Base-by-base conservation (phyloP, 2,888 invertebrate genomes). In the Pycnomerus fuliginosus region DNA sequence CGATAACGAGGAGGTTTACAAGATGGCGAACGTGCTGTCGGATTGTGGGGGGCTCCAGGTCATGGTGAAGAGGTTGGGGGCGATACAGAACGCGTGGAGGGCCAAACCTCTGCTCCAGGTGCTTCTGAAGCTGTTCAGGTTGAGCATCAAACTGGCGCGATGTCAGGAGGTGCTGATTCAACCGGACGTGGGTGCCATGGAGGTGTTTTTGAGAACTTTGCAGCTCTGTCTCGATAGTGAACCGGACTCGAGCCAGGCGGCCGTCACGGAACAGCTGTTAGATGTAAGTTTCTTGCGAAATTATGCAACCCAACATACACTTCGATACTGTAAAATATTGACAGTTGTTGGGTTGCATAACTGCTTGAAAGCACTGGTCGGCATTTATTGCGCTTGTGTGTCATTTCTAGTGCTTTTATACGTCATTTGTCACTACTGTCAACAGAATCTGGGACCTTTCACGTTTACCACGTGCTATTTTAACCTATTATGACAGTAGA, bases 1-100 rank as follows among this genome's bases (percentile, higher is more conserved):
- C 1, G 94, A 98, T 67, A 93, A 94, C 60, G 98, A 98, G 67
- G 91, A 95, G 65, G 85, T 94, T 0, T 98, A 92, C 70, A 84
- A 86, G 64, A 87, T 92, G 87, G 90, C 91, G 0, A 87, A 86
- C 65, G 89, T 91, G 1, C 75, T 94, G 62, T 85, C 85, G 1
- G 84, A 89, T 53, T 89, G 88, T 69, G 87, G 81, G 1, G 88
- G 88, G 1, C 71, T 89, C 7, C 74, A 80, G 60, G 85, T 87
- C 3, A 90, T 92, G 86, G 77, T 93, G 29, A 84, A 84, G 56
- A 83, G 96, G 2, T 78, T 98, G 37, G 87, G 88, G 1, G 87
- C 90, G 2, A 85, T 95, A 58, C 84, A 86, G 60, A 90, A 92
- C 60, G 84, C 94, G 34, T 84, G 86, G n/a, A 79, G 88, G 23